A percentile compares a stretch with the other conserved stretches of the same genome.
These are phyloP conservation scores for Cardiocondyla obscurior DNA, from an alignment of 1,140 invertebrate genomes.

Conservation along the genomic window DNA sequence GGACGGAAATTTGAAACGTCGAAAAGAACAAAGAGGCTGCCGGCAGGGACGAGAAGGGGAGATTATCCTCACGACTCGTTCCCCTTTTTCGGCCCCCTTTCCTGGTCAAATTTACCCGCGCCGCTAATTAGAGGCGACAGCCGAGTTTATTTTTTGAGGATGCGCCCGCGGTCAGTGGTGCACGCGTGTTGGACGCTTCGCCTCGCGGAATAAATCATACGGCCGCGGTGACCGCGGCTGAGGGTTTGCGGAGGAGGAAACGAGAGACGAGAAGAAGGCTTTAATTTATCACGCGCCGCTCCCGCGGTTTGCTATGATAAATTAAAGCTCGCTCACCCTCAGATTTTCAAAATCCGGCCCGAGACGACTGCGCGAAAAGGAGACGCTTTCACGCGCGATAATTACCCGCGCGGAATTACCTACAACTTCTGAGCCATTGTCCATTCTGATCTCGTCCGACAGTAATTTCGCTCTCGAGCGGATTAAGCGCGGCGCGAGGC, in stretches of 20 bases:
- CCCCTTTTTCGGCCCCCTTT: background rate
- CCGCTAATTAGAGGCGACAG: constrained; percentile 27
- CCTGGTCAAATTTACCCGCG: background rate
- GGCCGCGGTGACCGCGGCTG: constrained; percentile 12
- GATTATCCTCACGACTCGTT: background rate
- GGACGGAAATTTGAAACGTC: background rate
- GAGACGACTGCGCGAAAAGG: background rate
- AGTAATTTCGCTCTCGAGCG: constrained; percentile 48
- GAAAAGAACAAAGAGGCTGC: background rate
- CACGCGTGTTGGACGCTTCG: constrained; percentile 2
- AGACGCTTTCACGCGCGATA: constrained; percentile 26
- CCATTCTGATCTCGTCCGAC: constrained; percentile 39
- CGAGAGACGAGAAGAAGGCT: background rate
- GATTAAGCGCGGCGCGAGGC: constrained; percentile 25
- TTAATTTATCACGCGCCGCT: constrained; percentile 46
- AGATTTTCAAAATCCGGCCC: constrained; percentile 38
- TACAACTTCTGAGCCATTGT: constrained; percentile 40
- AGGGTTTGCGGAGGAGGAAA: no score
- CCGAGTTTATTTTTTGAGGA: constrained; percentile 40
- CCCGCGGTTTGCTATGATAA: constrained; percentile 33
- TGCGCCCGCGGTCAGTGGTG: constrained; percentile 19
- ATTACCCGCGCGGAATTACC: constrained; percentile 44
- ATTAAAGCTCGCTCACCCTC: constrained; percentile 34
- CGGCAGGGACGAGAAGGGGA: no score
- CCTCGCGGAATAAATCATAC: constrained; percentile 45